phyloP scores from a whole-genome alignment of 2,113 vertebrate species.

The Cynocephalus volans region DNA sequence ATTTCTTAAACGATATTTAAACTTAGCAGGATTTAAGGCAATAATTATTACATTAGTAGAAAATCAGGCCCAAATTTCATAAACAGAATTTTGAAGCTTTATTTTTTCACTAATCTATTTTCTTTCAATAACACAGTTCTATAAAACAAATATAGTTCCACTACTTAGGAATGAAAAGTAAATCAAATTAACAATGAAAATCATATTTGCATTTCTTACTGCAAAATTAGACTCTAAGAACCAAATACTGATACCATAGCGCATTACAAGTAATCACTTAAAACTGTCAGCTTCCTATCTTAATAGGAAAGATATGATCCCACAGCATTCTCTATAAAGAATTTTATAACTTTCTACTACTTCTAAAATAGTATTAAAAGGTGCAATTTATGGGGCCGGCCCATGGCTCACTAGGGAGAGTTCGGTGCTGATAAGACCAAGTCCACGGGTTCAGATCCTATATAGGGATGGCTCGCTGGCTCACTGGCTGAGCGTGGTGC shows the following conservation, averaged over 20 bases:
- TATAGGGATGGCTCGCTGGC: too few species aligned
- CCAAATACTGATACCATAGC: not conserved
- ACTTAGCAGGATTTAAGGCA: slow-evolving; percentile 6
- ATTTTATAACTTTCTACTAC: not conserved
- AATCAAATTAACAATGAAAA: slow-evolving; percentile 27
- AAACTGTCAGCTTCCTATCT: slow-evolving; percentile 34
- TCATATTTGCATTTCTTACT: not conserved
- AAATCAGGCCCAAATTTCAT: slow-evolving; percentile 10
- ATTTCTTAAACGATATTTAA: slow-evolving; percentile 11
- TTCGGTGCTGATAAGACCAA: too few species aligned
- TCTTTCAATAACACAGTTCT: not conserved
- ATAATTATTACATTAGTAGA: slow-evolving; percentile 34
- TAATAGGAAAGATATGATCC: not conserved
- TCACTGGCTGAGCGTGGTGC: too few species aligned
- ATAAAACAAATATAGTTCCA: slow-evolving; percentile 44
- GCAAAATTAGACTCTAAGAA: slow-evolving; percentile 27
- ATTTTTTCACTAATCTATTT: slow-evolving; percentile 59
- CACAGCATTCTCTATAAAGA: slow-evolving; percentile 26
- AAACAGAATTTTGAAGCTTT: not conserved
- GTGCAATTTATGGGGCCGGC: not conserved
- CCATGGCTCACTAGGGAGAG: too few species aligned
- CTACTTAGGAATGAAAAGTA: not conserved
- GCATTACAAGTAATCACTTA: slow-evolving; percentile 8
- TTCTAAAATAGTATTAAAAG: slow-evolving; percentile 25
- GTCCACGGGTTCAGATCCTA: too few species aligned